Percentiles rank a stretch among this genome's conserved stretches.
Conservation (phyloP, 2,888 invertebrate genomes). For the Disparrhopalites patrizii region DNA sequence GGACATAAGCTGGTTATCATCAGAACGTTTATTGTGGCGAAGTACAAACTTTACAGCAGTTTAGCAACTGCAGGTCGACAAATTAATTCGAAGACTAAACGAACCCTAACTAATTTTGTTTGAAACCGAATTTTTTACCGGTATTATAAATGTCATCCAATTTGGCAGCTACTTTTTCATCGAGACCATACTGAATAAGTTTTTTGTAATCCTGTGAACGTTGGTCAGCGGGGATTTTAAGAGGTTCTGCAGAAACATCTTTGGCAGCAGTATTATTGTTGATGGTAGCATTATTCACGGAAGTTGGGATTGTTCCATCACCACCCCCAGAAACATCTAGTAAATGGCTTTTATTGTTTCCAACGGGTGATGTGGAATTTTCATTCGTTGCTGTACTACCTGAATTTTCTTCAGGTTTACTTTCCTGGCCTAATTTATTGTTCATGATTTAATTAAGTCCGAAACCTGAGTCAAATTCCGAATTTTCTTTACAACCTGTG, state of each 20-base stretch:
- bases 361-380: conserved; percentile 17
- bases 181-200: conserved; percentile 91
- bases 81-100: too few relatives aligned
- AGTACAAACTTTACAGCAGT: too few relatives aligned
- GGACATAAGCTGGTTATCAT: too few relatives aligned
- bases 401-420: conserved; percentile 20
- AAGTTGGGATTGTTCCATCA: conserved; percentile 22
- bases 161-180: conserved; percentile 89
- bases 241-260: conserved; percentile 45
- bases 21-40: too few relatives aligned
- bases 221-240: conserved; percentile 44
- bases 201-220: conserved; percentile 82
- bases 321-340: conserved; percentile 25
- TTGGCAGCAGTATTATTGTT: conserved; percentile 10
- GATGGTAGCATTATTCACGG: background rate
- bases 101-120: too few relatives aligned
- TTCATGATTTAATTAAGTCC: conserved; percentile 25
- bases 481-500: conserved; percentile 30
- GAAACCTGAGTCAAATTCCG: conserved; percentile 29
- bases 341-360: conserved; percentile 25
- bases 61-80: too few relatives aligned
- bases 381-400: conserved; percentile 7
- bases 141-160: conserved; percentile 97
- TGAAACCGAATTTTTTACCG: conserved; percentile 60
- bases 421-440: conserved; percentile 29